A percentile compares a stretch with the other conserved stretches of the same genome.
Evolutionary conservation across 2,113 vertebrate species (phyloP).

Genomic region (Elachura formosa): DNA sequence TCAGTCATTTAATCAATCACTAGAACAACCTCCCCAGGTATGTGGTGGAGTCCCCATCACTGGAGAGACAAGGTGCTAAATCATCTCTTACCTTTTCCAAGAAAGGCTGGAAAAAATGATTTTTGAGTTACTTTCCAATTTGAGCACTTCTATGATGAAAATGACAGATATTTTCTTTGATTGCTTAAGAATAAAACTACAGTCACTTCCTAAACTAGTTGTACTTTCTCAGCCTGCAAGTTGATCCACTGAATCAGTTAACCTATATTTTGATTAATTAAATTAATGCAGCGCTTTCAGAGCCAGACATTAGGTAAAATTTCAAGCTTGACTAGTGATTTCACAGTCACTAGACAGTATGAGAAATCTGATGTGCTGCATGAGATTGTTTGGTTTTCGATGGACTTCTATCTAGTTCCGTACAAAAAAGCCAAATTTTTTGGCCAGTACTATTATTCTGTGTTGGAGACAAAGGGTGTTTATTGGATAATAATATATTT

Average conservation of each 20-base stretch:
- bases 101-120: not conserved
- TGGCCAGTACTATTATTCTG: not conserved
- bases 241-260: not conserved
- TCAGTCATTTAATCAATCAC: not conserved
- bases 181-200: not conserved
- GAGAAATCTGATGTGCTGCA: not conserved
- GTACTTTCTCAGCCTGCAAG: not conserved
- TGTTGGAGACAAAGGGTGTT: not conserved
- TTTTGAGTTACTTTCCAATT: not conserved
- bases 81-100: not conserved
- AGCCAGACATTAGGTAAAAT: not conserved
- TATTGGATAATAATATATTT: not conserved
- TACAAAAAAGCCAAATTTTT: not conserved
- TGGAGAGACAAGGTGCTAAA: not conserved
- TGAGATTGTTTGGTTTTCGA: not conserved
- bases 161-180: not conserved
- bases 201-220: not conserved
- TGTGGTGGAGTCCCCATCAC: not conserved
- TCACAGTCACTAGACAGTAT: not conserved
- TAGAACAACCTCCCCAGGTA: not conserved
- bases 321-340: not conserved
- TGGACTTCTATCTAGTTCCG: not conserved
- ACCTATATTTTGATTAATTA: not conserved
- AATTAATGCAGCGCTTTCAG: not conserved
- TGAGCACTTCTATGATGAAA: not conserved